Evolutionary conservation across 2,113 vertebrate species (phyloP).

Genomic region (Xiphorhynchus elegans): DNA sequence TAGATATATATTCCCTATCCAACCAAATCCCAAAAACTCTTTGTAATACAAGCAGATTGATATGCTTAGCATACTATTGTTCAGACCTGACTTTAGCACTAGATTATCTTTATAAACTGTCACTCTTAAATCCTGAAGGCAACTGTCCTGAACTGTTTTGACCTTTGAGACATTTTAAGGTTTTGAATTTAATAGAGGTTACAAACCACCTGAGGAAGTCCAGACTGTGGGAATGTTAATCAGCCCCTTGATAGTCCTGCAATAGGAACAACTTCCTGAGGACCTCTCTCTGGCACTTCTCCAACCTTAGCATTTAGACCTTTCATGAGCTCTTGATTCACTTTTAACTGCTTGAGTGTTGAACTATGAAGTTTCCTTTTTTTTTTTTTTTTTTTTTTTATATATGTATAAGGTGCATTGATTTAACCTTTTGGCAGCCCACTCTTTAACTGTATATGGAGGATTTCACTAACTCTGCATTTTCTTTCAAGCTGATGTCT

Average conservation of each 20-base stretch:
- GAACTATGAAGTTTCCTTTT: not conserved
- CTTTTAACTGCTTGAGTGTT: not conserved
- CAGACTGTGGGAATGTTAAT: conserved; percentile 24
- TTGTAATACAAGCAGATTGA: not conserved
- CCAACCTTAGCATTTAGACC: not conserved
- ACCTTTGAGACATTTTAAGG: conserved; percentile 46
- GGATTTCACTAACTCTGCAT: not conserved
- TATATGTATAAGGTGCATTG: not conserved
- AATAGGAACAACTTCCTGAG: not conserved
- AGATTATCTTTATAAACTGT: conserved; percentile 15
- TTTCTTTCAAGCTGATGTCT: not conserved
- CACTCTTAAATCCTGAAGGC: conserved; percentile 4
- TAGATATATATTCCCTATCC: not conserved
- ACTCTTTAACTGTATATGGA: not conserved
- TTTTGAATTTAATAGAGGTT: conserved; percentile 58
- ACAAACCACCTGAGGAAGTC: not conserved
- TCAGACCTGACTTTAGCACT: conserved; percentile 14
- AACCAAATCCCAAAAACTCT: not conserved
- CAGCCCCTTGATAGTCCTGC: conserved; percentile 10
- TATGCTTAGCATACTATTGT: not conserved
- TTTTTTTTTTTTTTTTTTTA: not conserved
- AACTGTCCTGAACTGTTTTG: conserved; percentile 27
- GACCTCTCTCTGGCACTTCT: not conserved
- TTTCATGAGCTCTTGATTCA: conserved; percentile 22
- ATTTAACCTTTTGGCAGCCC: not conserved